Evolutionary conservation across 2,113 vertebrate species (phyloP).

Genomic region (Nestor notabilis): DNA sequence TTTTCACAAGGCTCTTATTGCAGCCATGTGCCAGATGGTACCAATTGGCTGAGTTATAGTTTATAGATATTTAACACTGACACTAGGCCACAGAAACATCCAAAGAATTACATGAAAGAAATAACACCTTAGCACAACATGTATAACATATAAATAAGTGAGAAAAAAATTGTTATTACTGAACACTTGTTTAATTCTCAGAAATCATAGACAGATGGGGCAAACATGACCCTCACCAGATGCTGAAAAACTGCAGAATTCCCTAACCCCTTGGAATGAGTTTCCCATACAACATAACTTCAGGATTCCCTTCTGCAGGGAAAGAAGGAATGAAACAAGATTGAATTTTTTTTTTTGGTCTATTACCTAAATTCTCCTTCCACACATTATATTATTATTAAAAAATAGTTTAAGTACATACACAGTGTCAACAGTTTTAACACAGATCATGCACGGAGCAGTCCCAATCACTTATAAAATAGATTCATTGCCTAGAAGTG

Average conservation of each 20-base stretch:
- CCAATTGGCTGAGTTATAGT: not conserved
- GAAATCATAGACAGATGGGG: not conserved
- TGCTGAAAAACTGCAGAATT: not conserved
- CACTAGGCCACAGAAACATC: not conserved
- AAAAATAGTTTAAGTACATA: not conserved
- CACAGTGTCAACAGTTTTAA: not conserved
- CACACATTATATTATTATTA: not conserved
- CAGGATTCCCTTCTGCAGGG: not conserved
- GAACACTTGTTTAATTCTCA: not conserved
- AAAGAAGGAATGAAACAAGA: not conserved
- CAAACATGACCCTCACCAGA: not conserved
- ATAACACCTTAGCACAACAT: not conserved
- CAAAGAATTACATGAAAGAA: not conserved
- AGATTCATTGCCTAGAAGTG: not conserved
- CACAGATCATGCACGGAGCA: not conserved
- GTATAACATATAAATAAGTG: not conserved
- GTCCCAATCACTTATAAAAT: not conserved
- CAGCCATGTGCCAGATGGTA: not conserved
- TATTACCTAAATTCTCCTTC: not conserved
- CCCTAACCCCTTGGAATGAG: not conserved
- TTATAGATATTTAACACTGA: not conserved
- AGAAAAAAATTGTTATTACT: not conserved
- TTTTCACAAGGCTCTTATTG: not conserved
- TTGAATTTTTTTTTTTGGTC: not conserved
- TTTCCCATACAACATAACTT: not conserved